These are phyloP conservation scores for Chlorops oryzae DNA, from an alignment of 1,140 invertebrate species.

Conservation along the genomic window DNA sequence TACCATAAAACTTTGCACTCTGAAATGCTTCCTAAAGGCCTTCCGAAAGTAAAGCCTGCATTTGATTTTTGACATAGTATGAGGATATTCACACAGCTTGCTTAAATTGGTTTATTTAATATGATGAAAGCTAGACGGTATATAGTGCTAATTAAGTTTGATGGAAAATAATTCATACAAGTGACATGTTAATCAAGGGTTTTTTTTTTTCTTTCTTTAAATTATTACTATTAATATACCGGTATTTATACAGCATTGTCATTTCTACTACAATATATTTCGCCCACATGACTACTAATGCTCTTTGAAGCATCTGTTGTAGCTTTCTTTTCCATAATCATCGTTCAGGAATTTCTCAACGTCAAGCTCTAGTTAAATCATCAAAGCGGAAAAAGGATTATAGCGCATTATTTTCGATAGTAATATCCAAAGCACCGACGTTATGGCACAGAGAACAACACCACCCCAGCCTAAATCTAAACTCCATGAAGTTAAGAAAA, in stretches of 20 bases:
- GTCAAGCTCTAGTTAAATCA: conserved; percentile 53
- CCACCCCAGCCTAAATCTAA: conserved; percentile 77
- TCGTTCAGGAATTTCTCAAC: conserved; percentile 31
- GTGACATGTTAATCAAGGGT: not conserved
- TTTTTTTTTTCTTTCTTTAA: conserved; percentile 11
- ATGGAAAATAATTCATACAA: not conserved
- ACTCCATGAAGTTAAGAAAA: conserved; percentile 74
- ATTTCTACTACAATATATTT: conserved; percentile 17
- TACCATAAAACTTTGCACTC: not conserved
- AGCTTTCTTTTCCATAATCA: conserved; percentile 26
- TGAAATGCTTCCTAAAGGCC: too few species aligned
- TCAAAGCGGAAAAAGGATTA: conserved; percentile 68
- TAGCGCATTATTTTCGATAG: conserved; percentile 85
- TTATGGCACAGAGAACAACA: conserved; percentile 68
- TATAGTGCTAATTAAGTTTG: too few species aligned
- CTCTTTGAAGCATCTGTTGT: conserved; percentile 24
- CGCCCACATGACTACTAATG: conserved; percentile 19
- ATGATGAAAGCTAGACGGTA: too few species aligned
- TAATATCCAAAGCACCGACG: conserved; percentile 76
- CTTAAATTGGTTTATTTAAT: not conserved
- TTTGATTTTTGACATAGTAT: conserved; percentile 1
- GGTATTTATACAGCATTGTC: conserved; percentile 12
- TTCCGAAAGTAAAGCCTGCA: too few species aligned
- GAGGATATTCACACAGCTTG: not conserved
- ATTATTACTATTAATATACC: conserved; percentile 36